phyloP scores from a whole-genome alignment of 1,140 invertebrate genomes.

The Drosophila navojoa region DNA sequence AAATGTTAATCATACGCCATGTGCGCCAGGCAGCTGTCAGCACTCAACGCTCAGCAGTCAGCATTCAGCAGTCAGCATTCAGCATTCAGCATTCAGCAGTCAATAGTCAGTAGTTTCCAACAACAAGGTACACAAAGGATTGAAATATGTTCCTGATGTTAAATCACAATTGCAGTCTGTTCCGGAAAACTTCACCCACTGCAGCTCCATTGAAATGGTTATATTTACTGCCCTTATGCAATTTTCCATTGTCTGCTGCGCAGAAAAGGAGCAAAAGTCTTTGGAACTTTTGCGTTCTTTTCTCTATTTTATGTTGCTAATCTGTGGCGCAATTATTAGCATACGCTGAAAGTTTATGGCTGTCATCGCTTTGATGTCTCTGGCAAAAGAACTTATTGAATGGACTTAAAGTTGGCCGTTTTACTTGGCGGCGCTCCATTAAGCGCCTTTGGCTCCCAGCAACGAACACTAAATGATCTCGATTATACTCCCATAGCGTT shows the following conservation, averaged over 20 bases:
- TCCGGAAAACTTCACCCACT: not conserved
- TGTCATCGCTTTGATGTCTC: conserved; percentile 41
- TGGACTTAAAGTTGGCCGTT: conserved; percentile 24
- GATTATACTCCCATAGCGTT: conserved; percentile 21
- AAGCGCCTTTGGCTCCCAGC: conserved; percentile 26
- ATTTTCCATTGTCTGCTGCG: conserved; percentile 15
- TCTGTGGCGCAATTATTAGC: conserved; percentile 47
- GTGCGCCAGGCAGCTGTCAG: conserved; percentile 48
- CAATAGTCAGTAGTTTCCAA: conserved; percentile 4
- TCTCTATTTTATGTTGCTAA: conserved; percentile 23
- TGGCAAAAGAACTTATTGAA: conserved; percentile 39
- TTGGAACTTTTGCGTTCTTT: conserved; percentile 15
- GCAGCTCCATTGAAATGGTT: not conserved
- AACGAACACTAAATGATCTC: conserved; percentile 28
- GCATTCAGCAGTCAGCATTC: not conserved
- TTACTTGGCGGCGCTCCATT: conserved; percentile 45
- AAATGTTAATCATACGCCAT: conserved; percentile 78
- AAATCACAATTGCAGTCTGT: conserved; percentile 28
- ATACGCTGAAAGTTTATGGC: conserved; percentile 42
- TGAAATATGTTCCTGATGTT: conserved; percentile 13
- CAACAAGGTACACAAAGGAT: not conserved
- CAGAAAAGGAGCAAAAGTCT: conserved; percentile 17
- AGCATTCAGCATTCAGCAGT: not conserved
- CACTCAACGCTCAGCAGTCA: conserved; percentile 12
- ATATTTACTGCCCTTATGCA: conserved; percentile 8